Percentiles rank a stretch among this genome's conserved stretches.
Evolutionary conservation across 2,888 invertebrate species (phyloP).

Genomic region (Cerceris ruficornis): DNA sequence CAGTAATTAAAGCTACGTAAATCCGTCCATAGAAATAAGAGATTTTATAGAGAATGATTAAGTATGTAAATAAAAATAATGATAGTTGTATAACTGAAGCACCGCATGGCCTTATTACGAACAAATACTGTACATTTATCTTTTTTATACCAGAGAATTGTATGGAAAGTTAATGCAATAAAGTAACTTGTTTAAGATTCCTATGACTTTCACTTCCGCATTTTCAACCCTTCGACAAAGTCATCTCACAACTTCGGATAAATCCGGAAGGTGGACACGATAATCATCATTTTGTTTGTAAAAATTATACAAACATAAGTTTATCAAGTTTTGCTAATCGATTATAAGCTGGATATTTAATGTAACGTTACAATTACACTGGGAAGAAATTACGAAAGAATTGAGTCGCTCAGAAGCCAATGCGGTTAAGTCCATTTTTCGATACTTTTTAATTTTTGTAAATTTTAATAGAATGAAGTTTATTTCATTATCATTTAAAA

Average conservation of each 20-base stretch:
- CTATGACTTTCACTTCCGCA: neutral
- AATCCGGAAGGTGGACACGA: neutral
- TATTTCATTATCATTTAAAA: too few relatives aligned
- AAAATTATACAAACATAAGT: too few relatives aligned
- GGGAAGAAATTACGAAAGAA: too few relatives aligned
- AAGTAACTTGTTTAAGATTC: conserved; percentile 41
- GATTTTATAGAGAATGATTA: conserved; percentile 47
- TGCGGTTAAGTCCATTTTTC: too few relatives aligned
- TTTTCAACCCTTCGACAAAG: neutral
- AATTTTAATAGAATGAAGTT: too few relatives aligned
- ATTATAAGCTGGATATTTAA: neutral
- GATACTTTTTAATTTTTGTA: too few relatives aligned
- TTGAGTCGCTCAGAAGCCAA: too few relatives aligned
- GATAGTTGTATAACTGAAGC: conserved; percentile 38
- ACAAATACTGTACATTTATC: conserved; percentile 47
- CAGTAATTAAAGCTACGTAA: conserved; percentile 30
- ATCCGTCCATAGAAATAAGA: conserved; percentile 69
- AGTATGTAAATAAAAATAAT: conserved; percentile 68
- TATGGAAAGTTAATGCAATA: conserved; percentile 47
- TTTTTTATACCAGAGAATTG: conserved; percentile 36
- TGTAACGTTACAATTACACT: too few relatives aligned
- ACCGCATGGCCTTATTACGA: conserved; percentile 31
- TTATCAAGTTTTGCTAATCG: too few relatives aligned
- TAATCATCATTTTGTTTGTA: neutral
- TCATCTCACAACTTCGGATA: neutral